Base-by-base conservation (phyloP, 2,113 vertebrate genomes). In the Chrysochloris asiatica region DNA sequence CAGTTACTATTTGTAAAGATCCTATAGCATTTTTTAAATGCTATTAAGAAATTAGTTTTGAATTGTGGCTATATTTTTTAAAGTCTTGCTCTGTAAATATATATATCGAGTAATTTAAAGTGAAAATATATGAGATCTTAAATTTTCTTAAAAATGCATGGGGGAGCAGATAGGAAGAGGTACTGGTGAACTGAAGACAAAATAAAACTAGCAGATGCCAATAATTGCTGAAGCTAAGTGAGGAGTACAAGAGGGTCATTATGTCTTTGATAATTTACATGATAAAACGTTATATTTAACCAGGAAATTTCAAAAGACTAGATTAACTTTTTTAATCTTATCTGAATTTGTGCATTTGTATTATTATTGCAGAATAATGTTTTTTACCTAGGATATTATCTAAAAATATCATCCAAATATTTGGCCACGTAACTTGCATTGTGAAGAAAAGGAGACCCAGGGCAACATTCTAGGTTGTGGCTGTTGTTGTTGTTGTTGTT, bases 81-180 rank as follows among this genome's bases (percentile, higher is more conserved):
- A 73, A 93, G 28, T 17, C n/a, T 89, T 76, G 65, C 33, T 89
- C 75, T 76, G 36, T 71, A 63, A 73, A 93, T 28, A 54, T 22
- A 73, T 11, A 24, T 59, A 21, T 36, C n/a, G 28, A 83, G 52
- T 67, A 88, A 47, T 54, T 30, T 73, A 61, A 38, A 75, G 4
- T 67, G 48, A 92, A 87, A 95, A 54, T 73, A 92, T 26, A 43
- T 54, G 72, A 38, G 45, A 16, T 14, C 72, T 89, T 50, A 73
- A 12, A 75, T 80, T 89, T 90, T 38, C 61, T 94, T 91, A 79
- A 90, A 94, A 73, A 65, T 65, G n/a, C 38, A 71, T 10, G 67
- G 36, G 63, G 48, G 48, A 9, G 16, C 26, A 77, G 13, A 28
- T 52, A 28, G 2, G 28, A 43, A 69, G 19, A 1, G 28, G 6